These are phyloP conservation scores for Athalia cordata DNA, from an alignment of 2,888 invertebrate genomes.

Conservation along the genomic window DNA sequence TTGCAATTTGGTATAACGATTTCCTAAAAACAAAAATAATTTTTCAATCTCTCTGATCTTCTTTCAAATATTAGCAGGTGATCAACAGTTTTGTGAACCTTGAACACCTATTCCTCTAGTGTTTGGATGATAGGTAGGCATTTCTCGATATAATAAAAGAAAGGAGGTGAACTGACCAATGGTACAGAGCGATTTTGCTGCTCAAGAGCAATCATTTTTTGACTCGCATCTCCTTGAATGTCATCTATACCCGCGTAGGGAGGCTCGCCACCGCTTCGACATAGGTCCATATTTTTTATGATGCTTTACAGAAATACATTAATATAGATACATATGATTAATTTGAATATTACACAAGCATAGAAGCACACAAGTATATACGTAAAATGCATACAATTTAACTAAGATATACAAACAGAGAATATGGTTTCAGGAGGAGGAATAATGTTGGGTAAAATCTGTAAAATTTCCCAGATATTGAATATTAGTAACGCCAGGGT, in stretches of 20 bases:
- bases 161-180: conserved; percentile 10
- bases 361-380: too few species aligned
- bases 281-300: conserved; percentile 26
- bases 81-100: not conserved
- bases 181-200: conserved; percentile 52
- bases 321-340: not conserved
- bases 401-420: too few species aligned
- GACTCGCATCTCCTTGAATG: conserved; percentile 53
- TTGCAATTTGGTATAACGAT: conserved; percentile 41
- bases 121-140: not conserved
- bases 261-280: not conserved
- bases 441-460: too few species aligned
- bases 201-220: conserved; percentile 57
- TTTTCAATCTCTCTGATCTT: not conserved
- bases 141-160: not conserved
- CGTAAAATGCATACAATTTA: too few species aligned
- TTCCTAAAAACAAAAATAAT: not conserved
- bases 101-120: not conserved
- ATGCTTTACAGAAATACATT: conserved; percentile 8
- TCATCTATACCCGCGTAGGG: conserved; percentile 31
- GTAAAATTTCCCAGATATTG: too few species aligned
- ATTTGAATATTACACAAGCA: not conserved
- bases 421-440: too few species aligned
- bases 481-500: too few species aligned
- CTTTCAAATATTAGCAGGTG: not conserved